Evolutionary conservation across 2,888 invertebrate genomes (phyloP).

Genomic region (Cancer borealis): DNA sequence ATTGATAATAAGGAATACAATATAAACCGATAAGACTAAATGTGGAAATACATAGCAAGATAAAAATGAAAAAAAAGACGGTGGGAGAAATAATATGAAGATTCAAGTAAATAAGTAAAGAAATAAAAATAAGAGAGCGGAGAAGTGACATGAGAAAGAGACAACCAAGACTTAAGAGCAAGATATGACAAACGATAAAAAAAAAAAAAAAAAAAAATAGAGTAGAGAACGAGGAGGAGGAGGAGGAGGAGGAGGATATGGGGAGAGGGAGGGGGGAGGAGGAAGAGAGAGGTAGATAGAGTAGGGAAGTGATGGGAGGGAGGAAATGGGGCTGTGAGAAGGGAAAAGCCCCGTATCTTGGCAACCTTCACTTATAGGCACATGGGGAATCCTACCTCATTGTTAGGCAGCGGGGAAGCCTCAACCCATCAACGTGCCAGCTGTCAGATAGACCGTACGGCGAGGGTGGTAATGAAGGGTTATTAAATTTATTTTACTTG

Average conservation of each 20-base stretch:
- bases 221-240: not conserved
- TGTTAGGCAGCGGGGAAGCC: conserved; percentile 13
- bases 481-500: too few species aligned
- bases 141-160: not conserved
- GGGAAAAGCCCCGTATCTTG: conserved; percentile 32
- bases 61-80: too few species aligned
- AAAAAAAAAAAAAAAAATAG: not conserved
- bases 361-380: not conserved
- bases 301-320: not conserved
- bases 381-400: conserved; percentile 21
- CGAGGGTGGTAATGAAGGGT: too few species aligned
- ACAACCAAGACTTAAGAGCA: not conserved
- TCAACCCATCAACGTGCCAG: not conserved
- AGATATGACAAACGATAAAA: not conserved
- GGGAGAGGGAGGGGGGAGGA: not conserved
- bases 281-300: not conserved
- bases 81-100: not conserved
- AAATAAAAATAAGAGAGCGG: not conserved
- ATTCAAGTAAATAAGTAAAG: too few species aligned
- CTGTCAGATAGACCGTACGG: too few species aligned
- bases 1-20: not conserved
- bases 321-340: not conserved
- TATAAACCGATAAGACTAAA: not conserved
- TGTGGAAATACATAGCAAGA: not conserved
- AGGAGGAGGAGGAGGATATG: not conserved